Conservation (phyloP, 2,888 invertebrate genomes). For the Lymantria monacha region DNA sequence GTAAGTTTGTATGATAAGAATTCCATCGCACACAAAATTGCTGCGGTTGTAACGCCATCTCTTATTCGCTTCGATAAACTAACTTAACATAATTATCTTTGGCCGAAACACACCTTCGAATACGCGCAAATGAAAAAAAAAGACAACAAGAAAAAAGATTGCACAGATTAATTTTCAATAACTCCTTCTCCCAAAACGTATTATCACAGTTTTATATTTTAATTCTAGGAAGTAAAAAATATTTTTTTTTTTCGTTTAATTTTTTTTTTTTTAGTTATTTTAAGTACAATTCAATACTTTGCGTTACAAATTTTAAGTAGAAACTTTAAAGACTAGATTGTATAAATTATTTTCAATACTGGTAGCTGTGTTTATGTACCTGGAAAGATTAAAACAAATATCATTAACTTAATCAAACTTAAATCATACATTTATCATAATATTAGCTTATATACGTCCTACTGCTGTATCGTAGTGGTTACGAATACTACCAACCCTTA, state of each 20-base stretch:
- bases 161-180: slow-evolving; percentile 29
- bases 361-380: slow-evolving; percentile 49
- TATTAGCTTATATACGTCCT: no score
- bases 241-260: slow-evolving; percentile 4
- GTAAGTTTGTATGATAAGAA: slow-evolving; percentile 90
- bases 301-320: slow-evolving; percentile 55
- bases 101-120: slow-evolving; percentile 25
- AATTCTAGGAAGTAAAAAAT: slow-evolving; percentile 35
- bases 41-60: slow-evolving; percentile 81
- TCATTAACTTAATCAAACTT: not conserved
- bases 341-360: slow-evolving; percentile 58
- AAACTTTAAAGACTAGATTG: slow-evolving; percentile 75
- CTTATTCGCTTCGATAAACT: slow-evolving; percentile 24
- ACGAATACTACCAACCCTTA: no score
- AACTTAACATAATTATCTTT: slow-evolving; percentile 32
- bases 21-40: slow-evolving; percentile 92
- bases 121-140: slow-evolving; percentile 55
- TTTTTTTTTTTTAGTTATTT: slow-evolving; percentile 46
- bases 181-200: slow-evolving; percentile 17
- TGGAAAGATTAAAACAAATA: slow-evolving; percentile 39
- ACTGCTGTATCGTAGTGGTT: no score
- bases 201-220: slow-evolving; percentile 51
- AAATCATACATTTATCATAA: no score
- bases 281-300: slow-evolving; percentile 69
- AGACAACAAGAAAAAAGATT: slow-evolving; percentile 31